Conservation (phyloP, 2,888 invertebrate species). For the Aphodius sticticus region DNA sequence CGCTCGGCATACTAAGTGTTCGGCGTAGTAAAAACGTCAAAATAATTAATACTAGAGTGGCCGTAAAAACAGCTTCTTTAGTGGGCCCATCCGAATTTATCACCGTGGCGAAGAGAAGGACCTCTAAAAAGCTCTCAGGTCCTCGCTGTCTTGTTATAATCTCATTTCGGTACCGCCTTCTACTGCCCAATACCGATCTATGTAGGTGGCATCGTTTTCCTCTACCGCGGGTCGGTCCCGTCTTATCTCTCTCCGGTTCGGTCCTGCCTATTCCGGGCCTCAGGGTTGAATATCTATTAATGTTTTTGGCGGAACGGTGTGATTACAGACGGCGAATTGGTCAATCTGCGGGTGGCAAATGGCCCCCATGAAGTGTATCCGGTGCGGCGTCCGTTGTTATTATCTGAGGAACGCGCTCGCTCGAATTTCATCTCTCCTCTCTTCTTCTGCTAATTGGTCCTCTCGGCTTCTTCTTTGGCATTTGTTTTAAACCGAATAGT, state of each 20-base stretch:
- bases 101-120: not conserved
- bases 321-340: slow-evolving; percentile 20
- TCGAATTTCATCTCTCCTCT: not conserved
- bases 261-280: not conserved
- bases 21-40: slow-evolving; percentile 4
- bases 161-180: not conserved
- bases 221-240: not conserved
- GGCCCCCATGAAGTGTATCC: not conserved
- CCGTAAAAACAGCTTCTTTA: slow-evolving; percentile 4
- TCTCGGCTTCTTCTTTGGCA: not conserved
- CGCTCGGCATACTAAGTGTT: not conserved
- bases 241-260: not conserved
- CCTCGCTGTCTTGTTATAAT: not conserved
- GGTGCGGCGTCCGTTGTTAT: not conserved
- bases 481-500: not conserved
- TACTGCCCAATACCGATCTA: not conserved
- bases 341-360: slow-evolving; percentile 24
- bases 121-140: not conserved
- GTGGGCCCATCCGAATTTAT: slow-evolving; percentile 4
- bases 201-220: not conserved
- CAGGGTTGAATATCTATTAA: slow-evolving; percentile 17
- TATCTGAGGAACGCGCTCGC: not conserved
- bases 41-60: slow-evolving; percentile 4
- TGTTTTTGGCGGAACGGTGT: slow-evolving; percentile 25
- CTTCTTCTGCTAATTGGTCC: not conserved